Percentiles rank a stretch among this genome's conserved stretches.
Evolutionary conservation across 1,140 invertebrate genomes (phyloP).

Genomic region (Drosophila simulans): DNA sequence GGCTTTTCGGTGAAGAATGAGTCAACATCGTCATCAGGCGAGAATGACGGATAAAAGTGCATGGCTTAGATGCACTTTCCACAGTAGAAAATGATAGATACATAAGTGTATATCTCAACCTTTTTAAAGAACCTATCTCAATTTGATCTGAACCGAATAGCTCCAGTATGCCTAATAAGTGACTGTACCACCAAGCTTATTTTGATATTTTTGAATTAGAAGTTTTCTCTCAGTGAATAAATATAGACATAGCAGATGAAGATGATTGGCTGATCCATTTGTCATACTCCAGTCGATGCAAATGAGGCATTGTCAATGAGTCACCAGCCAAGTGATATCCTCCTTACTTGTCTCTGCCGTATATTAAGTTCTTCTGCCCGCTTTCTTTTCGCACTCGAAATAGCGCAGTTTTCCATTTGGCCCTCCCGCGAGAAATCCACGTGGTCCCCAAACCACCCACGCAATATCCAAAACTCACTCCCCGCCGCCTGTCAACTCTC

Average conservation of each 20-base stretch:
- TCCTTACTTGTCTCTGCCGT: neutral
- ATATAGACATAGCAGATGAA: neutral
- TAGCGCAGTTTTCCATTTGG: slow-evolving; percentile 61
- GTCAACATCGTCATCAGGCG: slow-evolving; percentile 12
- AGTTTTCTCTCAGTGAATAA: neutral
- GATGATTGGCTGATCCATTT: slow-evolving; percentile 16
- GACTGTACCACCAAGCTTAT: too few relatives aligned
- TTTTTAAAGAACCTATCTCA: too few relatives aligned
- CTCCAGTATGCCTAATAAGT: too few relatives aligned
- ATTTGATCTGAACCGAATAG: too few relatives aligned
- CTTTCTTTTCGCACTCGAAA: slow-evolving; percentile 8
- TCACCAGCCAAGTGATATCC: slow-evolving; percentile 20
- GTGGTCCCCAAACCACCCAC: slow-evolving; percentile 1
- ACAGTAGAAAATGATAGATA: neutral
- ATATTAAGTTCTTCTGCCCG: slow-evolving; percentile 22
- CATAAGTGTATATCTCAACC: too few relatives aligned
- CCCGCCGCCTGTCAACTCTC: slow-evolving; percentile 45
- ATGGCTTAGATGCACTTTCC: neutral
- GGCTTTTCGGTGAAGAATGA: slow-evolving; percentile 59
- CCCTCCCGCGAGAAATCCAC: slow-evolving; percentile 23
- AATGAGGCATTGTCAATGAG: slow-evolving; percentile 9
- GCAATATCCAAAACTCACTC: slow-evolving; percentile 12
- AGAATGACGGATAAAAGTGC: slow-evolving; percentile 1
- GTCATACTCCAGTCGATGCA: slow-evolving; percentile 17
- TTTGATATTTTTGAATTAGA: too few relatives aligned